Evolutionary conservation across 92 coral and sea anemone species (phyloP).

Genomic region (Epizoanthus fatuus): DNA sequence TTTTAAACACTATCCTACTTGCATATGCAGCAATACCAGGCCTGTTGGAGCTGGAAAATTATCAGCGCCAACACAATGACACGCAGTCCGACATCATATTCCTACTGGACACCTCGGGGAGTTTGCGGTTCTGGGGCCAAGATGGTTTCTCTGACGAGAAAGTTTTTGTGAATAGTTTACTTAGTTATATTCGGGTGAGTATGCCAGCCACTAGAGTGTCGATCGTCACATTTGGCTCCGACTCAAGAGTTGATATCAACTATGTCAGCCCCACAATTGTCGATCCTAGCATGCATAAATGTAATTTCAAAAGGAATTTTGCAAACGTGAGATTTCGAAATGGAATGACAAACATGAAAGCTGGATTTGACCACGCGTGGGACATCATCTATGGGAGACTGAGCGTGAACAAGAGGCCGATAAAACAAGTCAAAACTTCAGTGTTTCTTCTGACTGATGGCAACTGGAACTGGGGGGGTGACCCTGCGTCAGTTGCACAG

Average conservation of each 20-base stretch:
- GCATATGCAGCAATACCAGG: constrained; percentile 64
- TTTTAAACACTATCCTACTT: background rate
- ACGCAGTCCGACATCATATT: constrained; percentile 90
- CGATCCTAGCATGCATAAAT: constrained; percentile 85
- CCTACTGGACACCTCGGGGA: constrained; percentile 93
- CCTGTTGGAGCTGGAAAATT: constrained; percentile 66
- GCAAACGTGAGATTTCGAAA: constrained; percentile 69
- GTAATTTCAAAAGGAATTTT: constrained; percentile 87
- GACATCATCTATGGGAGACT: constrained; percentile 83
- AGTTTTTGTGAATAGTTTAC: constrained; percentile 84
- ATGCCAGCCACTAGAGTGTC: constrained; percentile 88
- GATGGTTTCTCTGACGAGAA: constrained; percentile 96
- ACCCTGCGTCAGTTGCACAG: constrained; percentile 73
- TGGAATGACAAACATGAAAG: constrained; percentile 94
- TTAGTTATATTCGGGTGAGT: constrained; percentile 83
- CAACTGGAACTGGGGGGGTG: constrained; percentile 86
- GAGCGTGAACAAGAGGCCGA: constrained; percentile 81
- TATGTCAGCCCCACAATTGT: constrained; percentile 66
- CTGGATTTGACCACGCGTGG: constrained; percentile 78
- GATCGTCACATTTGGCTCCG: constrained; percentile 86
- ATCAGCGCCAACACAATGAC: constrained; percentile 84
- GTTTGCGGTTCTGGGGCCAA: constrained; percentile 72
- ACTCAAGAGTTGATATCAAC: constrained; percentile 88
- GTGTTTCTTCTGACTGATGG: constrained; percentile 95
- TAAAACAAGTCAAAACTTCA: constrained; percentile 84